Conservation (phyloP, 2,797 vertebrate species). For the Staurois parvus region DNA sequence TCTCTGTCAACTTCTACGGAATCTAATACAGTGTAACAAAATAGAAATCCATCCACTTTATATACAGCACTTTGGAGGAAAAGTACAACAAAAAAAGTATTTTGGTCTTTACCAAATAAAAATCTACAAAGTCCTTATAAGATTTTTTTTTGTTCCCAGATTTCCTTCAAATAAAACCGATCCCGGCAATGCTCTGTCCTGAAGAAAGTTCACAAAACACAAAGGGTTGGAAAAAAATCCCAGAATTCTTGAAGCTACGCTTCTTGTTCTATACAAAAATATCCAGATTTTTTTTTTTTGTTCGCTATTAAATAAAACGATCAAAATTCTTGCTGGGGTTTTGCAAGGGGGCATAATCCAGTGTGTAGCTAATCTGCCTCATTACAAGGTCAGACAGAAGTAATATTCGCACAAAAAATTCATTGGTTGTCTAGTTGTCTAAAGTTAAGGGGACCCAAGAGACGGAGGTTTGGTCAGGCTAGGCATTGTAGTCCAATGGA, state of each 20-base stretch:
- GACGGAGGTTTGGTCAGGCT: background rate
- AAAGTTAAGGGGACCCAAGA: no score
- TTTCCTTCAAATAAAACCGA: constrained; percentile 2
- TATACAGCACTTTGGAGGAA: constrained; percentile 63
- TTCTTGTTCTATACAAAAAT: constrained; percentile 37
- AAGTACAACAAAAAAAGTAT: constrained; percentile 44
- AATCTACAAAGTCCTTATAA: constrained; percentile 20
- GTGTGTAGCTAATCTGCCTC: constrained; percentile 5
- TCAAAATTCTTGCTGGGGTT: background rate
- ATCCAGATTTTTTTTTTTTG: constrained; percentile 2
- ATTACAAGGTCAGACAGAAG: background rate
- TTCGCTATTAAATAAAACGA: background rate
- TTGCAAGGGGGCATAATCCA: background rate
- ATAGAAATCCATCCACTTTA: constrained; percentile 65
- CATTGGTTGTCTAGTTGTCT: background rate
- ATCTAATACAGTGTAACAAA: constrained; percentile 65
- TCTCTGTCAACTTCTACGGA: constrained; percentile 51
- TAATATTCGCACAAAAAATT: background rate
- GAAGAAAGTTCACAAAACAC: constrained; percentile 33
- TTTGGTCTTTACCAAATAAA: constrained; percentile 23
- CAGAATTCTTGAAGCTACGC: background rate
- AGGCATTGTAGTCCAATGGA: background rate
- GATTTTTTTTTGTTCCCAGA: background rate
- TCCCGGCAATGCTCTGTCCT: background rate
- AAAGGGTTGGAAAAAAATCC: background rate